A percentile compares a stretch with the other conserved stretches of the same genome.
Evolutionary conservation across 2,113 vertebrate species (phyloP).

Genomic region (Corapipo altera): DNA sequence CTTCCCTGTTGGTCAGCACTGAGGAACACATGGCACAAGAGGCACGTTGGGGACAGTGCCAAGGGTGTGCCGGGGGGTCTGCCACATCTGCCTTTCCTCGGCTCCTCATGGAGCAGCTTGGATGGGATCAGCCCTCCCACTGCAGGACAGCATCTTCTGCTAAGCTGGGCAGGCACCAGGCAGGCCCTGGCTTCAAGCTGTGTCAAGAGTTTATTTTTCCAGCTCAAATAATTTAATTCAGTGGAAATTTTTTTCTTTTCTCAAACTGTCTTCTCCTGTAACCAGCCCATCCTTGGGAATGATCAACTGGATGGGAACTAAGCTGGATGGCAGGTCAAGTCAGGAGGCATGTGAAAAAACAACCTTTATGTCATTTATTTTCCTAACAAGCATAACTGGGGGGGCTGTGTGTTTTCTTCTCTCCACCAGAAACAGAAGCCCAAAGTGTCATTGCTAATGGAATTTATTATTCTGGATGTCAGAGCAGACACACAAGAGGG

Average conservation of each 20-base stretch:
- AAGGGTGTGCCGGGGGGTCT: not conserved
- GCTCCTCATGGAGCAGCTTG: not conserved
- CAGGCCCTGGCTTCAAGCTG: not conserved
- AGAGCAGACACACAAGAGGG: not conserved
- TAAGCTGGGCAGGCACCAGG: not conserved
- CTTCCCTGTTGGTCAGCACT: not conserved
- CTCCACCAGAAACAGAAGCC: not conserved
- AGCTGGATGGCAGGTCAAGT: not conserved
- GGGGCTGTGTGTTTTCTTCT: not conserved
- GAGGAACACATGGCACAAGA: rapidly evolving
- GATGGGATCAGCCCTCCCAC: not conserved
- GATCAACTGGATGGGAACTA: not conserved
- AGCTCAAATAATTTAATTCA: not conserved
- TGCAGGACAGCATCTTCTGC: not conserved
- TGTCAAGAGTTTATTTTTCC: not conserved
- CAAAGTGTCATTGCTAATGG: not conserved
- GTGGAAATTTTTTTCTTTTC: not conserved
- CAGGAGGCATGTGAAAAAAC: slow-evolving; percentile 8
- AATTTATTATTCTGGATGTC: not conserved
- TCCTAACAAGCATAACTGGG: not conserved
- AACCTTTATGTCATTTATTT: slow-evolving; percentile 47
- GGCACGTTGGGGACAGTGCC: rapidly evolving
- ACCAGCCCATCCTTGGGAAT: not conserved
- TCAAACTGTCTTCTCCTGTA: not conserved
- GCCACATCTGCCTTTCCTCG: not conserved